Conservation (phyloP, 2,888 invertebrate genomes). For the Dugesia japonica region DNA sequence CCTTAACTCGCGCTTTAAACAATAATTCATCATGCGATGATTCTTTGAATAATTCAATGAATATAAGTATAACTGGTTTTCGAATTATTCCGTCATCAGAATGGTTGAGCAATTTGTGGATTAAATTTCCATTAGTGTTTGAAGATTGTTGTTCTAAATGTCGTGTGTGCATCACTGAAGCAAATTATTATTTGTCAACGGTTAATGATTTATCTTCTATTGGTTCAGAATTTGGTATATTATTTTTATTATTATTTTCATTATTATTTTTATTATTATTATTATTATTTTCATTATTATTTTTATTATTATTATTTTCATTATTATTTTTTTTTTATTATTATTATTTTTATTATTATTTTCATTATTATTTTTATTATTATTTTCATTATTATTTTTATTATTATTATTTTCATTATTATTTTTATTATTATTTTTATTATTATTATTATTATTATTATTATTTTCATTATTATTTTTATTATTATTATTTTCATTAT, state of each 20-base stretch:
- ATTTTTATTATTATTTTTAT: too few relatives aligned
- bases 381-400: too few relatives aligned
- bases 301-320: too few relatives aligned
- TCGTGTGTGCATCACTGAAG: constrained; percentile 60
- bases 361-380: too few relatives aligned
- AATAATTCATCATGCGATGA: neutral
- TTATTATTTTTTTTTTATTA: too few relatives aligned
- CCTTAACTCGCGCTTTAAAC: neutral
- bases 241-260: neutral
- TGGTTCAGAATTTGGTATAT: neutral
- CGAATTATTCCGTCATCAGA: neutral
- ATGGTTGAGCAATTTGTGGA: neutral
- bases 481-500: too few relatives aligned
- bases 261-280: too few relatives aligned
- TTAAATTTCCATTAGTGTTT: constrained; percentile 24
- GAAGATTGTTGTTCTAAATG: constrained; percentile 54
- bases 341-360: too few relatives aligned
- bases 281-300: too few relatives aligned
- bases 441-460: too few relatives aligned
- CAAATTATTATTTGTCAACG: constrained; percentile 56
- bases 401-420: too few relatives aligned
- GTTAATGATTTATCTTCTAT: neutral
- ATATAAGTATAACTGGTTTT: neutral
- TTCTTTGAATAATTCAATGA: neutral
- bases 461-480: too few relatives aligned